Evolutionary conservation across 30 jellyfish, hydroid and myxozoan species (phyloP), one percentile per base, ranked within the genome.

Genomic region (Cassiopea xamachana): DNA sequence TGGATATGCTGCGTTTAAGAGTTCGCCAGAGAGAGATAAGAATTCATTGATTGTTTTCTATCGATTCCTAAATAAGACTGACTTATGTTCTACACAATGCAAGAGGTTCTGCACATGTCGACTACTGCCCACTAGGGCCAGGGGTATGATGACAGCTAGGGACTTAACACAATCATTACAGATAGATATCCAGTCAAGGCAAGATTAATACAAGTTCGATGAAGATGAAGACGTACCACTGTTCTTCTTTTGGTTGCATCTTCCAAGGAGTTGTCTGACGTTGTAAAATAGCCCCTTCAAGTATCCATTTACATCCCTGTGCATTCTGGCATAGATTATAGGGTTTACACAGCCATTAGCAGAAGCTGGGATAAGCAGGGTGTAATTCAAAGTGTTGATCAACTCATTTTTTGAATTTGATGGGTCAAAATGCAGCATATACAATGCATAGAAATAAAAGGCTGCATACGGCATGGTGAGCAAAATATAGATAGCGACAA

Each of bases 391-490:
- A 1, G 90, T 82, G 55, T 6, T 39, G 2, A 82, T 60, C 60
- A 82, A 14, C 10, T 45, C 19, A 39, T 60, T 14, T 16, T 1
- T 39, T 2, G 75, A 27, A 48, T 47, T 78, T 39, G 18, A 6
- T 18, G 15, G 12, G 15, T 78, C 87, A 49, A 43, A 58, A 8
- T 43, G 59, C 19, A 49, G 12, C 55, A 64, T 48, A 49, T 48
- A 59, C 73, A 15, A 19, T 82, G 1, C 76, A 16, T 73, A 49
- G 48, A 67, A 68, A 48, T 82, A 49, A 71, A 72, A 70, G 58
- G 60, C n/a, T 17, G 86, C 84, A 49, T 55, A 84, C 44, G 92
- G 92, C 73, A 75, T 84, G 39, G 92, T 84, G 71, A 84, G 92
- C 1, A 60, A n/a, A 58, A 59, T 16, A 74, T 68, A 84, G 14